These are phyloP conservation scores for Achatina immaculata DNA, from an alignment of 1,140 invertebrate genomes.

Conservation along the genomic window DNA sequence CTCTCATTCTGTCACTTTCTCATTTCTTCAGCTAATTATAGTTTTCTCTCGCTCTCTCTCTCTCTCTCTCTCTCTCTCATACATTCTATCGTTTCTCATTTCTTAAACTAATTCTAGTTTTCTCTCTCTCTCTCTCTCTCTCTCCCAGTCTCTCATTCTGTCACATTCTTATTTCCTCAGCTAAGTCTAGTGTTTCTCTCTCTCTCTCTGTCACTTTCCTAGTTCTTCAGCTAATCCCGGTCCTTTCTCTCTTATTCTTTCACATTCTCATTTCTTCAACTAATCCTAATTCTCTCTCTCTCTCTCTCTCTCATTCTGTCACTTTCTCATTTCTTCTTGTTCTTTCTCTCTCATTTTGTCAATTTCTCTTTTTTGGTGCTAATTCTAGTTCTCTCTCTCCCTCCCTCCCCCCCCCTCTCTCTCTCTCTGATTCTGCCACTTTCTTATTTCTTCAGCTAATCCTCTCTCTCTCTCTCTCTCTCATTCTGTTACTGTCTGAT, in stretches of 20 bases:
- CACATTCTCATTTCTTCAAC: not conserved
- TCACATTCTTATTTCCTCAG: too few relatives aligned
- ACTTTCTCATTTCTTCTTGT: not conserved
- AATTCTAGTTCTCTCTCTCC: not conserved
- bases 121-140: too few relatives aligned
- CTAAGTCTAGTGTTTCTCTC: not conserved
- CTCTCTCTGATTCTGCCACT: not conserved
- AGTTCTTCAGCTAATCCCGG: not conserved
- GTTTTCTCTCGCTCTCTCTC: too few relatives aligned
- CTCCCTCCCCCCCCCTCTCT: not conserved
- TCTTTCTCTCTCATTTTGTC: not conserved
- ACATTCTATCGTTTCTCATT: too few relatives aligned
- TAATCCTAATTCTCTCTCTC: not conserved
- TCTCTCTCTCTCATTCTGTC: not conserved
- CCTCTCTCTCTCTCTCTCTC: slow-evolving; percentile 1
- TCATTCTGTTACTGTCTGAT: not conserved
- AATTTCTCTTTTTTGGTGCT: not conserved
- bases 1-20: too few relatives aligned
- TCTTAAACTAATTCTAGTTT: too few relatives aligned
- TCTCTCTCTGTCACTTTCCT: not conserved
- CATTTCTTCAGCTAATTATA: too few relatives aligned
- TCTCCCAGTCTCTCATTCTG: too few relatives aligned
- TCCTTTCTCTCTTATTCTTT: not conserved
- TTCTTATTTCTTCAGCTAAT: not conserved
- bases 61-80: too few relatives aligned